Evolutionary conservation across 2,113 vertebrate species (phyloP), one percentile per base, ranked within the genome.

Genomic region (Chloebia gouldiae): DNA sequence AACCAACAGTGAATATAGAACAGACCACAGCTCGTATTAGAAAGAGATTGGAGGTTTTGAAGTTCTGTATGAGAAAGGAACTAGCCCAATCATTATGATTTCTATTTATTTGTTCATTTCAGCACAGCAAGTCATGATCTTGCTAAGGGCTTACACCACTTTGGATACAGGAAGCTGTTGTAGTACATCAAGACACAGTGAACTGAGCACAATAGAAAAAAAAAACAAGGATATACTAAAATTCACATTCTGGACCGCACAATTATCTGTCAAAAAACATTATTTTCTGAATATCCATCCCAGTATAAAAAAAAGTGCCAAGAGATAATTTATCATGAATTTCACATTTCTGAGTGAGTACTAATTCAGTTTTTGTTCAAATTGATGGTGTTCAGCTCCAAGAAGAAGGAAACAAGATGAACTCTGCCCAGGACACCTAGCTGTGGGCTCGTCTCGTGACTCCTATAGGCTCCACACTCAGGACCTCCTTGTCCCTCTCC

Each of bases 371-470:
- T 84, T 25, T 51, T 56, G 13, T 24, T 84, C 63, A 25, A 30
- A 33, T 2, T 8, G 2, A 25, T 59, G 0, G 1, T 31, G 23
- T n/a, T 64, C 27, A 71, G 42, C 18, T 63, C 39, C 44, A 44
- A 39, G 44, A 60, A 47, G 28, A 17, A 78, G 24, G 27, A 60
- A 75, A 81, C 1, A 6, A 72, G 53, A 80, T 25, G 15, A 10
- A 20, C 33, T 78, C 20, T 66, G 23, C 27, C 0, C 0, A 1
- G 10, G 31, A 44, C 12, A 60, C 19, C 7, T 44, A 69, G 35
- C 15, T 60, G 4, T 15, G 30, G 63, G 11, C 20, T 73, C 23
- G 21, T 42, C 22, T 81, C 4, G 0, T 33, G 25, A 13, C 30
- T 45, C 44, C 11, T 50, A 1, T 1, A 17, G 44, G 8, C 11